Percentiles rank a stretch among this genome's conserved stretches.
phyloP scores from a whole-genome alignment of 2,797 vertebrate species.

The Macropus fuliginosus region DNA sequence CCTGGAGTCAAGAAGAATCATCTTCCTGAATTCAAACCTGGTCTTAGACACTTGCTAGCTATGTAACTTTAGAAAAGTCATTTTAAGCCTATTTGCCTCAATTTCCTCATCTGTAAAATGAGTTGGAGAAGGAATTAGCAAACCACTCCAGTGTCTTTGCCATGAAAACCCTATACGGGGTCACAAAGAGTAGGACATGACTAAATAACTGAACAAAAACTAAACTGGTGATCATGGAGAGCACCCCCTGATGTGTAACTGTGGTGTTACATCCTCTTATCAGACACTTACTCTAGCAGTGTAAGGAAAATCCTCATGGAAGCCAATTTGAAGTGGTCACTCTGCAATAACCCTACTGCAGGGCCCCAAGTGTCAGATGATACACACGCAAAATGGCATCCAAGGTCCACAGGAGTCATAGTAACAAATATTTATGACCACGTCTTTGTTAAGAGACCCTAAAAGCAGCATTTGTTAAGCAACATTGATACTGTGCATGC shows the following conservation, averaged over 20 bases:
- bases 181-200: neutral
- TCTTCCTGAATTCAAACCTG: no score
- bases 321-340: neutral
- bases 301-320: neutral
- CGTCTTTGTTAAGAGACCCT: neutral
- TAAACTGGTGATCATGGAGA: neutral
- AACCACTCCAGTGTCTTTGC: neutral
- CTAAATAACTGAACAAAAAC: neutral
- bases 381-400: neutral
- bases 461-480: constrained; percentile 75
- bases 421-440: neutral
- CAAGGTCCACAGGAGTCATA: neutral
- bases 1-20: no score
- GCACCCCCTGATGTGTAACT: neutral
- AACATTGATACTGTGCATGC: constrained; percentile 74
- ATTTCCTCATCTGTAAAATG: neutral
- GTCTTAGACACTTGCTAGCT: no score
- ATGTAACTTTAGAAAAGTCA: neutral
- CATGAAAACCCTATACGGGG: neutral
- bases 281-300: neutral
- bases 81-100: neutral
- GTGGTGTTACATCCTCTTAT: neutral
- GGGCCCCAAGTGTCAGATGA: neutral
- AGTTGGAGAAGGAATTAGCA: neutral
- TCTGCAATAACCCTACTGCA: neutral